Percentiles rank a stretch among this genome's conserved stretches.
Evolutionary conservation across 2,113 vertebrate genomes (phyloP).

Genomic region (Anoplopoma fimbria): DNA sequence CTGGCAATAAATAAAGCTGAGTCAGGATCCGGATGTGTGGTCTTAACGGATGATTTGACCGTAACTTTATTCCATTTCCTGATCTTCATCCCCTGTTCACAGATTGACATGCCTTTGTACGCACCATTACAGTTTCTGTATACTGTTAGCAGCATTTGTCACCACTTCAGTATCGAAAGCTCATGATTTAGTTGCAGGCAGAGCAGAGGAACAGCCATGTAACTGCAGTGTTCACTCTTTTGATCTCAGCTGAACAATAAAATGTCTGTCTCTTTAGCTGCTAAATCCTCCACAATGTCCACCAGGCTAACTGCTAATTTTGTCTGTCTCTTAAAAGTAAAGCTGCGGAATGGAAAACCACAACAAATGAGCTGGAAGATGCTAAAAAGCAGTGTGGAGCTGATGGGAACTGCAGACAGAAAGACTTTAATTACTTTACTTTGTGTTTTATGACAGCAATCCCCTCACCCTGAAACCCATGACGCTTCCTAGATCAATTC

Average conservation of each 20-base stretch:
- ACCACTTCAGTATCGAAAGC: background rate
- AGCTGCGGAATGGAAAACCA: background rate
- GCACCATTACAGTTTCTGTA: background rate
- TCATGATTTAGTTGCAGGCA: background rate
- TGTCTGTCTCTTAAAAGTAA: background rate
- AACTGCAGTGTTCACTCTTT: background rate
- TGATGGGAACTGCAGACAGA: background rate
- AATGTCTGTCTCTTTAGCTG: conserved; percentile 1
- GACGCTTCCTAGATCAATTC: conserved; percentile 22
- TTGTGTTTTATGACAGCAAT: conserved; percentile 22
- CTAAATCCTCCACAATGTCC: background rate
- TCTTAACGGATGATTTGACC: background rate
- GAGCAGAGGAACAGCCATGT: background rate
- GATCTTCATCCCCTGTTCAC: background rate
- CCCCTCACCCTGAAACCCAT: background rate
- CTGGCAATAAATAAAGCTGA: background rate
- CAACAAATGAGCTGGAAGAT: background rate
- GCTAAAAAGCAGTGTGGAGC: background rate
- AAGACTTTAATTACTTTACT: background rate
- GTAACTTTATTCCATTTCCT: background rate
- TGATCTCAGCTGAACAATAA: background rate
- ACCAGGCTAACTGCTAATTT: background rate
- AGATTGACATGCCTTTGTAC: background rate
- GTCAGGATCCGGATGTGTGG: background rate
- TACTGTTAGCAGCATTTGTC: too few relatives aligned